These are phyloP conservation scores for Protaetia brevitarsis DNA, from an alignment of 1,140 invertebrate genomes.

Conservation along the genomic window DNA sequence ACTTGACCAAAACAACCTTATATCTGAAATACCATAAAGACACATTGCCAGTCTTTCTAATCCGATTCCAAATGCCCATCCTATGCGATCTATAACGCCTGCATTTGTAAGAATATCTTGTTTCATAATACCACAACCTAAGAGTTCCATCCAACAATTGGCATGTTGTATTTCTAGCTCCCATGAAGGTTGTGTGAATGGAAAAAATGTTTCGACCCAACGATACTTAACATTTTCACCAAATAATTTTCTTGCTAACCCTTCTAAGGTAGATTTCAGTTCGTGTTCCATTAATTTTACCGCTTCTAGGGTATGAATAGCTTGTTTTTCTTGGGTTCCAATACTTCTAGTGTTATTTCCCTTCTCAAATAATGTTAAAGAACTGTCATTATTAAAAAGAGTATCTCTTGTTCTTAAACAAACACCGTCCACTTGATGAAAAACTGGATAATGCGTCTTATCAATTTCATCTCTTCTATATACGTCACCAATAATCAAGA, in stretches of 20 bases:
- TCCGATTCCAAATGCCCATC: constrained; percentile 97
- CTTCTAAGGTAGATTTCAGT: constrained; percentile 77
- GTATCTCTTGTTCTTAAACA: constrained; percentile 72
- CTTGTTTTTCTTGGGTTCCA: constrained; percentile 75
- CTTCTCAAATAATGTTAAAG: constrained; percentile 63
- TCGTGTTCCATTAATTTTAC: constrained; percentile 83
- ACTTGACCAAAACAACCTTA: constrained; percentile 90
- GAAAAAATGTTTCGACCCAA: constrained; percentile 92
- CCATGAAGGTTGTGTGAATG: constrained; percentile 99
- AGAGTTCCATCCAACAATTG: constrained; percentile 89
- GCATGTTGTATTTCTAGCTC: constrained; percentile 91
- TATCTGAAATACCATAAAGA: constrained; percentile 93
- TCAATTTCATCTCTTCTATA: constrained; percentile 97
- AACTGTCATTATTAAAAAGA: constrained; percentile 60
- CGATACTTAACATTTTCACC: constrained; percentile 69
- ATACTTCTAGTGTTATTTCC: constrained; percentile 54
- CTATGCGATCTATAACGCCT: constrained; percentile 82
- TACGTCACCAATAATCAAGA: constrained; percentile 93
- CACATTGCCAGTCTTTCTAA: constrained; percentile 96
- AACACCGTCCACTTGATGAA: constrained; percentile 94
- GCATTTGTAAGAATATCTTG: constrained; percentile 83
- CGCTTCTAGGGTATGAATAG: constrained; percentile 81
- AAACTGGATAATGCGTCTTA: constrained; percentile 91
- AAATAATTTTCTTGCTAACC: constrained; percentile 76
- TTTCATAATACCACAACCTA: constrained; percentile 95